phyloP scores from a whole-genome alignment of 1,140 invertebrate species.

The Drosophila repletoides region DNA sequence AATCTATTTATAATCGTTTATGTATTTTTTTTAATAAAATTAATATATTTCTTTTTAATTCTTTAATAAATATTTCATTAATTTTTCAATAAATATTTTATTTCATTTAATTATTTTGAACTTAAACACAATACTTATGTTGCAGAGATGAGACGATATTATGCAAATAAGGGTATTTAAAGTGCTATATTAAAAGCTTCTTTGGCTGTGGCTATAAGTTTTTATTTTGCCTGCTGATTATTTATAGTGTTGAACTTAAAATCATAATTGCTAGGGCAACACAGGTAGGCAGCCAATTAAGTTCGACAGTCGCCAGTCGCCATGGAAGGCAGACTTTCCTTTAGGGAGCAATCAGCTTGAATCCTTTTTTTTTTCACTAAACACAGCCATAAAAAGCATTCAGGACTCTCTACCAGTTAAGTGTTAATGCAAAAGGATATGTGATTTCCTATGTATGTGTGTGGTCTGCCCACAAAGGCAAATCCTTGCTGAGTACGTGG shows the following conservation, averaged over 20 bases:
- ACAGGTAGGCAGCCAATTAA: conserved; percentile 26
- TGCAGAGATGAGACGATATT: too few species aligned
- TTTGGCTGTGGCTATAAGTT: not conserved
- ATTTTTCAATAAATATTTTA: too few species aligned
- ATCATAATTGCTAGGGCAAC: conserved; percentile 34
- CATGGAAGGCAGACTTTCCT: conserved; percentile 16
- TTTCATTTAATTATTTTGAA: too few species aligned
- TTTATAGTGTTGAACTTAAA: conserved; percentile 17
- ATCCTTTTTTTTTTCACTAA: conserved; percentile 78
- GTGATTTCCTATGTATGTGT: not conserved
- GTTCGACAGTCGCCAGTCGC: conserved; percentile 26
- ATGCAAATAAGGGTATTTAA: conserved; percentile 1
- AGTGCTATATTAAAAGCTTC: not conserved
- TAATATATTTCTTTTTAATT: too few species aligned
- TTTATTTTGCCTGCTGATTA: conserved; percentile 14
- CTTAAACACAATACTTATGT: too few species aligned
- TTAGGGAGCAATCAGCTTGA: conserved; percentile 62
- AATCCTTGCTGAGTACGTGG: conserved; percentile 65
- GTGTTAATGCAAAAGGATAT: conserved; percentile 65
- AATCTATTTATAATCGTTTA: too few species aligned
- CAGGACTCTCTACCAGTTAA: conserved; percentile 60
- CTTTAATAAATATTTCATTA: too few species aligned
- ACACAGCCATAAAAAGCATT: conserved; percentile 75
- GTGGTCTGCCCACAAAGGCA: conserved; percentile 30
- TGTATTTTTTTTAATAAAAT: too few species aligned